These are phyloP conservation scores for Hirundo rustica DNA, from an alignment of 2,797 vertebrate species.

Conservation along the genomic window DNA sequence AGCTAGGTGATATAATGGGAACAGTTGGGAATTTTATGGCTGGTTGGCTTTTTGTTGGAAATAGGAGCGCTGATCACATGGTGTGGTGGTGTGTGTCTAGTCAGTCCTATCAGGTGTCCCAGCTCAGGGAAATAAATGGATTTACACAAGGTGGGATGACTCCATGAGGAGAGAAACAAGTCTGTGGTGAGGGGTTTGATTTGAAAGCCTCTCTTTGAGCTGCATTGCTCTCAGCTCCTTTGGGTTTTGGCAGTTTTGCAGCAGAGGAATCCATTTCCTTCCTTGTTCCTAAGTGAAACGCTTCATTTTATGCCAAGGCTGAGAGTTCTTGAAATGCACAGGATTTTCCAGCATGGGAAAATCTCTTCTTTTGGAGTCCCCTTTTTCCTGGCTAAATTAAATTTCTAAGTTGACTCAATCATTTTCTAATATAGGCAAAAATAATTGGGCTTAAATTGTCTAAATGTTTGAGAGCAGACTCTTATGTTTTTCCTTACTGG, in stretches of 20 bases:
- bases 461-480: not conserved
- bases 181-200: not conserved
- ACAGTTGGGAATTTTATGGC: constrained; percentile 27
- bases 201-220: not conserved
- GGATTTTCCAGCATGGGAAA: not conserved
- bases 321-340: not conserved
- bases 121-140: not conserved
- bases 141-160: not conserved
- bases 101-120: not conserved
- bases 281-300: not conserved
- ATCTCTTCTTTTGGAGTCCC: not conserved
- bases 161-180: not conserved
- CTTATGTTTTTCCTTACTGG: not conserved
- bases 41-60: constrained; percentile 9
- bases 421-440: not conserved
- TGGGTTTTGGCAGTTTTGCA: not conserved
- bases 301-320: not conserved
- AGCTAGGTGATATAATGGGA: constrained; percentile 27
- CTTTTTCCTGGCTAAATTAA: not conserved
- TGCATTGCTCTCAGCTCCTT: not conserved
- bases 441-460: not conserved
- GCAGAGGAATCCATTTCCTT: constrained; percentile 5
- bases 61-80: not conserved
- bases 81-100: not conserved
- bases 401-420: not conserved